Base-by-base conservation (phyloP, 2,888 invertebrate genomes). In the Drosophila putrida region DNA sequence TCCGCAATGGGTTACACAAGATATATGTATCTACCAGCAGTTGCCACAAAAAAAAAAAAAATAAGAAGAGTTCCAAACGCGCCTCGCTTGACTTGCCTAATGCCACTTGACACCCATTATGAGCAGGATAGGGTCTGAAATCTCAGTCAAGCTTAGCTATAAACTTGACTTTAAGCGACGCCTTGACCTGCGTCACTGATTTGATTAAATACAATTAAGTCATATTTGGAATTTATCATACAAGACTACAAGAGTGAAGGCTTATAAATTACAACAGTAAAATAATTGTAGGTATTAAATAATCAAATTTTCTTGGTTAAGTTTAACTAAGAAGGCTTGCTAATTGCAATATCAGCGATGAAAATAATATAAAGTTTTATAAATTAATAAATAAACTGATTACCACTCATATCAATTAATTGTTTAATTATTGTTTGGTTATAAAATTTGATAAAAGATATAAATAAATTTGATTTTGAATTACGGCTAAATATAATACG, bases 51-150 rank as follows among this genome's bases (percentile, higher is more conserved):
- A 35, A 20, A 20, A 20, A 20, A 3, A 50, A 51, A 28, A 35
- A 20, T 3, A 20, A 20, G 2, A 43, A 33, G 49, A 47, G 57
- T 39, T 46, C 13, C 55, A 15, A 57, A 31, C 43, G 25, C 49
- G 38, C 53, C 39, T 61, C 51, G 73, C 77, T 54, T 76, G 65
- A 83, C 78, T 78, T 81, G 39, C 55, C 75, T 80, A 78, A 82
- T 80, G 72, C 81, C 64, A 75, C 75, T 80, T 81, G 83, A 82
- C 81, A 82, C 80, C 59, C 55, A 65, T 72, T 70, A 60, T 75
- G 65, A 43, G 15, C 31, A 36, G 63, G 35, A 50, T 59, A 33
- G 41, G 20, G 38, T 46, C 47, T 31, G 33, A 15, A 39, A 44
- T 60, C 60, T 49, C 39, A 46, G 64, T 51, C 53, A 38, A 46